Base-by-base conservation (phyloP, 2,113 vertebrate species). In the Vulpes lagopus region DNA sequence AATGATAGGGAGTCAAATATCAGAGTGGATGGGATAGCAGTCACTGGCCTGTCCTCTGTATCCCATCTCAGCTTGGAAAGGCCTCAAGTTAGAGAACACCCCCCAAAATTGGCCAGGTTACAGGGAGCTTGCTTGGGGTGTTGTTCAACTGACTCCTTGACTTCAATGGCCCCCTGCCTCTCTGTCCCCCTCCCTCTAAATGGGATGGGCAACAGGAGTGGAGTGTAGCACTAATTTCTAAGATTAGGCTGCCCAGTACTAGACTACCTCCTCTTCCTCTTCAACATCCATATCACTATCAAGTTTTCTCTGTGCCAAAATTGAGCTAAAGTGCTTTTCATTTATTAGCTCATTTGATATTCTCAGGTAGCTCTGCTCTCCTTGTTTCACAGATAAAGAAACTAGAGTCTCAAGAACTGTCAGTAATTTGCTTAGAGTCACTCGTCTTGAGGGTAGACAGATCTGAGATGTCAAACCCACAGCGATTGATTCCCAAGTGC, bases 281-380 rank as follows among this genome's bases (percentile, higher is more conserved):
- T 17, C 30, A 81, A 14, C 43, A 23, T 51, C 14, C 43, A 17
- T 23, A 78, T 4, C 35, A 60, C 3, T 35, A 22, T 57, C 22
- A 64, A 71, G 16, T 8, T 80, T 78, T 20, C 15, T 49, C 16
- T 25, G n/a, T 64, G 53, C 14, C 43, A 53, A 85, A 59, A 91
- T 59, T 35, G 64, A 81, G 27, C 57, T 73, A 53, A 91, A 35
- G 17, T 62, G 32, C 2, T 79, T 89, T 79, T 62, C 30, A 43
- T 90, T 85, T n/a, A 83, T 89, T 76, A 74, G 10, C 15, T 86
- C 57, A 65, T 87, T 74, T 91, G 59, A 76, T 76, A 76, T 92
- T 55, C 30, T 88, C 59, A 93, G 23, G 12, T 64, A 80, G 43
- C 8, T 80, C 20, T 57, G 35, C 4, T 69, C 20, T 62, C 8